Base-by-base conservation (phyloP, 2,797 vertebrate genomes). In the Trematomus bernacchii region DNA sequence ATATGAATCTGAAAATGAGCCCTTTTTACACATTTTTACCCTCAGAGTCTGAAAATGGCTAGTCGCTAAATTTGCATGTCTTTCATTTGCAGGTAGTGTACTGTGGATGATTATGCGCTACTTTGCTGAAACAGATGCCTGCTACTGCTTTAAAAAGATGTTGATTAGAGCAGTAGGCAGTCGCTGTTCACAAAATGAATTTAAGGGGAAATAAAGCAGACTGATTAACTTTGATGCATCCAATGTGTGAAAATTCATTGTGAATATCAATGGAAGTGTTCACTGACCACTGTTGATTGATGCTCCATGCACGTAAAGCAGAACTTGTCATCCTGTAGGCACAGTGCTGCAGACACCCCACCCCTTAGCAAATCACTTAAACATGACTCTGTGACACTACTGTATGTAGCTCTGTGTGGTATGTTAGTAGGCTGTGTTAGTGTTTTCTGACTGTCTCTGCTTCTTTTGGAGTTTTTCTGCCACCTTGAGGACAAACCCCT, bases 161-260 rank as follows among this genome's bases (percentile, higher is more conserved):
- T 40, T 58, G 44, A 69, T 69, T 44, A 48, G 44, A 58, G 66
- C 44, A 30, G 13, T 47, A 27, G 58, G 54, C 6, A 18, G n/a
- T 19, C 18, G 10, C 19, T 43, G 37, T 18, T 37, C 33, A 37
- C 33, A 37, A 37, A 19, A 37, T 46, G 42, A 61, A 61, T 15
- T 46, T 23, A 23, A 23, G 27, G 46, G 15, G 37, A 10, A 52
- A 14, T 12, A 5, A 52, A 37, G 33, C 33, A 44, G 21, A 46
- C 43, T 61, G 43, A 46, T 46, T 44, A 61, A 46, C 23, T 48
- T 44, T 47, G 16, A 23, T 30, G 44, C 60, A 48, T 46, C 6
- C 11, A 33, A 14, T 21, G 46, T 19, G 40, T 46, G 21, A 46
- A 44, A 23, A 33, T 23, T 10, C 43, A 61, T 11, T 21, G 43